Base-by-base conservation (phyloP, 2,888 invertebrate species). In the Sesamia inferens region DNA sequence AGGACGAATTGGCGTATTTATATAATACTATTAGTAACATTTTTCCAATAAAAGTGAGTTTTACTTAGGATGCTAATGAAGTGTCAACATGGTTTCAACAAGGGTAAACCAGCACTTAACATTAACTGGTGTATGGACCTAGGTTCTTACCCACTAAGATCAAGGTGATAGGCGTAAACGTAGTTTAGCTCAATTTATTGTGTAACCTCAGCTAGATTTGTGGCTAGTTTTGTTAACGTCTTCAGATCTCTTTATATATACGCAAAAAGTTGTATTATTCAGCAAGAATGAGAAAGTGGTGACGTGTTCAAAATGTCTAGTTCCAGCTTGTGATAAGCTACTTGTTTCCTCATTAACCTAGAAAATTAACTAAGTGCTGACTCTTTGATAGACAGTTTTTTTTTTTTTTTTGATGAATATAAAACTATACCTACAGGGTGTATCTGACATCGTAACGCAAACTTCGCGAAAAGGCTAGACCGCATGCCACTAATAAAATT, bases 1-100 rank as follows among this genome's bases (percentile, higher is more conserved):
- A 96, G 5, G 96, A 97, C 58, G 98, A 98, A 89, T 94, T 96
- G 64, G 92, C 95, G 3, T 97, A 97, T 83, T 97, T 98, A 77
- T 93, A 93, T 51, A 96, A 96, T 68, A 95, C 97, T 73, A 93
- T 97, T 71, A 97, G 97, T 6, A 91, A 90, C 70, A 88, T 94
- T 74, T 95, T 95, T 84, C 92, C 94, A 7, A 94, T 96, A 42
- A 94, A 95, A 91, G 96, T 95, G 87, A 81, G 83, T 74, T 5
- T n/a, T 42, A 48, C 55, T 57, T 78, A 64, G 14, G 72, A 70
- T 58, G 19, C 13, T 24, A 59, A 47, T 65, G 10, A 74, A 71
- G 44, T 55, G 58, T 51, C 19, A 44, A n/a, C 13, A 19, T 16
- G 31, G 19, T 51, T 74, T 73, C 22, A 63, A 48, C 14, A 13